Evolutionary conservation across 2,797 vertebrate species (phyloP).

Genomic region (Lithobates sylvaticus): DNA sequence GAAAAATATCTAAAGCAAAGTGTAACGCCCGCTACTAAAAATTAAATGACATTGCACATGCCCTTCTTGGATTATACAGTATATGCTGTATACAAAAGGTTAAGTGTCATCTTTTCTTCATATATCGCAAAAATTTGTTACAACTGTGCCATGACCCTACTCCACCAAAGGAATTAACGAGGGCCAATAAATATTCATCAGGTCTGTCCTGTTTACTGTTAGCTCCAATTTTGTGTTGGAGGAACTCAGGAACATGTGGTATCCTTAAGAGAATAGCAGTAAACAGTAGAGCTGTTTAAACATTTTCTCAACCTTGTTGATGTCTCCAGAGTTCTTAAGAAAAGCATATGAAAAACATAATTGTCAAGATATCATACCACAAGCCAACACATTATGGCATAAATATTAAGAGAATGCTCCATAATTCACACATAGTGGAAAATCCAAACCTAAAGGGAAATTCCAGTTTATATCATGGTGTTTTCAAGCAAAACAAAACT

Average conservation of each 20-base stretch:
- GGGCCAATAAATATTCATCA: slow-evolving; percentile 14
- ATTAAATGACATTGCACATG: too few species aligned
- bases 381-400: neutral
- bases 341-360: neutral
- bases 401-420: too few species aligned
- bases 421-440: neutral
- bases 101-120: neutral
- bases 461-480: too few species aligned
- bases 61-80: neutral
- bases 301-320: neutral
- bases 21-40: too few species aligned
- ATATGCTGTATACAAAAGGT: neutral
- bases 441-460: neutral
- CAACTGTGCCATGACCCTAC: neutral
- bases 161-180: neutral
- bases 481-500: neutral
- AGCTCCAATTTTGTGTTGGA: neutral
- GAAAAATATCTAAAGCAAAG: neutral
- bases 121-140: neutral
- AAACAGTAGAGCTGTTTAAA: neutral
- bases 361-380: neutral
- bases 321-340: neutral
- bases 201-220: slow-evolving; percentile 3
- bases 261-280: slow-evolving; percentile 12
- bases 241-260: neutral